Conservation (phyloP, 2,113 vertebrate species). For the Tychaedon coryphoeus region DNA sequence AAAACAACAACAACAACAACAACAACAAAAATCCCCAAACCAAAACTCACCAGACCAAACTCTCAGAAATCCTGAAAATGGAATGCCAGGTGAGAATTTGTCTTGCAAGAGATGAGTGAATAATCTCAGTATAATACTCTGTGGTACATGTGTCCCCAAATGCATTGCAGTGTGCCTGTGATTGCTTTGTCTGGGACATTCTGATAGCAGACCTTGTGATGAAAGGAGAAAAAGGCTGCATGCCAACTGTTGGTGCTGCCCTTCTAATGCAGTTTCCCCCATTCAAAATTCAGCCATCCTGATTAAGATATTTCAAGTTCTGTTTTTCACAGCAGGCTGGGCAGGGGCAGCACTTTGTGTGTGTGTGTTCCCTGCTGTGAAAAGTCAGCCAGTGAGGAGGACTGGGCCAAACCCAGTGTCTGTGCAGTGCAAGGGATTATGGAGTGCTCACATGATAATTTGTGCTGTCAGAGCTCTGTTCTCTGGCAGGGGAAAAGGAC, state of each 20-base stretch:
- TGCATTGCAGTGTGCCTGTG: not conserved
- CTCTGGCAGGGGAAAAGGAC: not conserved
- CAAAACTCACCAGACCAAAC: not conserved
- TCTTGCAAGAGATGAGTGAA: not conserved
- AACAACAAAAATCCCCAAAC: not conserved
- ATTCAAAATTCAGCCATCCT: not conserved
- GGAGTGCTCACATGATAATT: not conserved
- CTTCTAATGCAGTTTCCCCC: accelerated
- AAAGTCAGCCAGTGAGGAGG: not conserved
- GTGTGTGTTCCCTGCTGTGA: not conserved
- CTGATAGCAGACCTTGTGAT: not conserved
- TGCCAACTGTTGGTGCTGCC: not conserved
- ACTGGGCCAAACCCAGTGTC: not conserved
- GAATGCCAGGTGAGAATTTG: not conserved
- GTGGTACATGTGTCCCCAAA: not conserved
- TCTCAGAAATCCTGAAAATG: not conserved
- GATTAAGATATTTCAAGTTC: not conserved
- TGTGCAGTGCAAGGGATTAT: not conserved
- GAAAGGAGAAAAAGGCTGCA: not conserved
- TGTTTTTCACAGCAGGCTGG: not conserved
- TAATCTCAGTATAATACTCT: accelerated
- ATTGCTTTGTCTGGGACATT: not conserved
- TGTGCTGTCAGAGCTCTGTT: not conserved
- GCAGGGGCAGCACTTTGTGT: not conserved
- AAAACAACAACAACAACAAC: not conserved